Conservation (phyloP, 30 jellyfish, hydroid and myxozoan species). For the Turritopsis rubra region DNA sequence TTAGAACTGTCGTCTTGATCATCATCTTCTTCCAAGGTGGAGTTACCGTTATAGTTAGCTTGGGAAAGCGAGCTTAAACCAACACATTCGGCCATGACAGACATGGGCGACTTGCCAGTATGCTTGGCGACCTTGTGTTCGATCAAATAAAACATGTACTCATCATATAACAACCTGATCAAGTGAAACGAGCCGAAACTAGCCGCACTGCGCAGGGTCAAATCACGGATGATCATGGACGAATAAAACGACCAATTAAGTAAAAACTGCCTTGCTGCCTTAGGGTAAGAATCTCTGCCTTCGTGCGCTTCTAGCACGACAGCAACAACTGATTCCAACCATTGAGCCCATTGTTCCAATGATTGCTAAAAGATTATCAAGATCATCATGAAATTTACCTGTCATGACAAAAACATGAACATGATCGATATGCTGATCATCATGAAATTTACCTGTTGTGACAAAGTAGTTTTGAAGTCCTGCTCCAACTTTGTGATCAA, state of each 20-base stretch:
- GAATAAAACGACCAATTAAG: constrained; percentile 95
- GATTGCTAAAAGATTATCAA: constrained; percentile 60
- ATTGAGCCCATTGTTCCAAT: constrained; percentile 96
- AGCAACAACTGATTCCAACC: constrained; percentile 92
- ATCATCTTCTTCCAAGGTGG: constrained; percentile 18
- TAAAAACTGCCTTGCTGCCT: constrained; percentile 94
- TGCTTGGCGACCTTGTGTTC: constrained; percentile 97
- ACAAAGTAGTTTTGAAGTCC: constrained; percentile 83
- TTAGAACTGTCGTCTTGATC: constrained; percentile 28
- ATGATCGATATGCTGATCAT: not conserved
- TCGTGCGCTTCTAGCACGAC: constrained; percentile 79
- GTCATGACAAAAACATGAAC: too few species aligned
- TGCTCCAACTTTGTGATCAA: constrained; percentile 75
- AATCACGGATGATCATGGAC: constrained; percentile 92
- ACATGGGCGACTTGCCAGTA: constrained; percentile 93
- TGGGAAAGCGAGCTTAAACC: constrained; percentile 26
- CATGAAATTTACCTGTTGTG: constrained; percentile 69
- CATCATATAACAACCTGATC: constrained; percentile 87
- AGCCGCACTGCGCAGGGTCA: constrained; percentile 97
- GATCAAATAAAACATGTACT: constrained; percentile 84
- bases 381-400: not conserved
- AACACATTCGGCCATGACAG: constrained; percentile 94
- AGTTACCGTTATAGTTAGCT: constrained; percentile 13
- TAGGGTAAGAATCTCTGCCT: constrained; percentile 76
- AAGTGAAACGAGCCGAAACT: constrained; percentile 95